phyloP scores from a whole-genome alignment of 2,888 invertebrate species.

The Perdita meconis region DNA sequence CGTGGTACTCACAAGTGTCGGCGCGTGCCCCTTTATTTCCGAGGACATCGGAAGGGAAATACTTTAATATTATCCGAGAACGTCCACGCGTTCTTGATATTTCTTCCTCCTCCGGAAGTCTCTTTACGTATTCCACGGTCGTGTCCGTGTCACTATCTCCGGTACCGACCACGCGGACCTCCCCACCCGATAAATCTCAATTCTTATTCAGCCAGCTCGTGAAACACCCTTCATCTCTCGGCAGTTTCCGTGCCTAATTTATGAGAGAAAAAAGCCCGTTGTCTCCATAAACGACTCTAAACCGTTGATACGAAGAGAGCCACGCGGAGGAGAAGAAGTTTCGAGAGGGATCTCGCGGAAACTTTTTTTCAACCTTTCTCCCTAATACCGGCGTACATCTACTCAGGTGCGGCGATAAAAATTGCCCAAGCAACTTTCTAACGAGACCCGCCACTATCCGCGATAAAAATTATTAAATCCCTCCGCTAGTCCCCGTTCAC shows the following conservation, averaged over 20 bases:
- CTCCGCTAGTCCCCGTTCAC: too few relatives aligned
- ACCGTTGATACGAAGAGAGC: not conserved
- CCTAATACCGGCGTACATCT: slow-evolving; percentile 22
- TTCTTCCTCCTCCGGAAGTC: slow-evolving; percentile 17
- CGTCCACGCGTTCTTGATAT: slow-evolving; percentile 19
- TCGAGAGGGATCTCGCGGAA: slow-evolving; percentile 16
- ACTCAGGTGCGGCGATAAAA: slow-evolving; percentile 3
- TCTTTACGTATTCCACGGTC: slow-evolving; percentile 24
- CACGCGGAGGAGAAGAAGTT: slow-evolving; percentile 7
- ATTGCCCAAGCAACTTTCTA: slow-evolving; percentile 25
- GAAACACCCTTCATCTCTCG: slow-evolving; percentile 43
- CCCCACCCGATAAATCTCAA: slow-evolving; percentile 49
- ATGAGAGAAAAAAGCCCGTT: slow-evolving; percentile 1
- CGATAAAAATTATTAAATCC: slow-evolving; percentile 50
- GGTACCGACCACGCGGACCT: not conserved
- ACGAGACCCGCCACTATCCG: slow-evolving; percentile 1
- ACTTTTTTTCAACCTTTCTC: slow-evolving; percentile 45
- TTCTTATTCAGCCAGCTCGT: slow-evolving; percentile 44
- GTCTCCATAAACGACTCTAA: not conserved
- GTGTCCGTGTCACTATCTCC: slow-evolving; percentile 12
- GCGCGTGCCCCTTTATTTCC: too few relatives aligned
- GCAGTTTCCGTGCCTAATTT: slow-evolving; percentile 35
- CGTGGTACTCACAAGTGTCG: too few relatives aligned
- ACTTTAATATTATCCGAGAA: slow-evolving; percentile 33
- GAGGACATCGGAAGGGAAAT: slow-evolving; percentile 12